Conservation (phyloP, 2,113 vertebrate genomes). For the Pachyramphus minor region DNA sequence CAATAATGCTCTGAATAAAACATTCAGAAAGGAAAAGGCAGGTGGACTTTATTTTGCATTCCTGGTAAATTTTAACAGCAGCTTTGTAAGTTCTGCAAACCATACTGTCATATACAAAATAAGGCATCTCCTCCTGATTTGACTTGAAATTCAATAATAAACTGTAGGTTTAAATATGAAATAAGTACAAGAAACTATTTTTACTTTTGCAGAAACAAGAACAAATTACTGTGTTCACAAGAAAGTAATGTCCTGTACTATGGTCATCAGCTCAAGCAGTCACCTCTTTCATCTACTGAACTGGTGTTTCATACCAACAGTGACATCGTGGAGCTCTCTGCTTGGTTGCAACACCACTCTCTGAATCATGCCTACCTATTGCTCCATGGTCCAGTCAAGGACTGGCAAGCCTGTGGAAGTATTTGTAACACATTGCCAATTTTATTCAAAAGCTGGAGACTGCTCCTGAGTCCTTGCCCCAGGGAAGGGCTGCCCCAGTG, state of each 20-base stretch:
- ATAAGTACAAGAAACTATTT: not conserved
- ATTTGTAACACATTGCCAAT: not conserved
- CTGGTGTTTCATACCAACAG: not conserved
- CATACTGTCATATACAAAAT: not conserved
- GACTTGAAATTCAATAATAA: not conserved
- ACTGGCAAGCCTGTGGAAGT: not conserved
- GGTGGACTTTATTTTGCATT: not conserved
- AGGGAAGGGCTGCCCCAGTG: not conserved
- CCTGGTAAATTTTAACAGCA: not conserved
- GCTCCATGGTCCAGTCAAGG: not conserved
- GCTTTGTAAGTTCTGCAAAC: not conserved
- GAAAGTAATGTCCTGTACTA: not conserved
- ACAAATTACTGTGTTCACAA: not conserved
- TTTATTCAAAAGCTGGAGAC: not conserved
- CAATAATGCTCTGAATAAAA: not conserved
- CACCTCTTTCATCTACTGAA: not conserved
- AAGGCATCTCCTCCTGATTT: not conserved
- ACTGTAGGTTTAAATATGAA: not conserved
- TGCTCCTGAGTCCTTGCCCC: not conserved
- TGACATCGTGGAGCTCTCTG: not conserved
- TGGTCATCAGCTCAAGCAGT: not conserved
- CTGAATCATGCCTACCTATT: not conserved
- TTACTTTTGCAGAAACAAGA: not conserved
- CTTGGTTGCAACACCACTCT: fast-evolving
- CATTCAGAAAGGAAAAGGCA: not conserved